A percentile compares a stretch with the other conserved stretches of the same genome.
Evolutionary conservation across 37 sponge, comb jelly and placozoan species (phyloP).

Genomic region (Haliclona indistincta): DNA sequence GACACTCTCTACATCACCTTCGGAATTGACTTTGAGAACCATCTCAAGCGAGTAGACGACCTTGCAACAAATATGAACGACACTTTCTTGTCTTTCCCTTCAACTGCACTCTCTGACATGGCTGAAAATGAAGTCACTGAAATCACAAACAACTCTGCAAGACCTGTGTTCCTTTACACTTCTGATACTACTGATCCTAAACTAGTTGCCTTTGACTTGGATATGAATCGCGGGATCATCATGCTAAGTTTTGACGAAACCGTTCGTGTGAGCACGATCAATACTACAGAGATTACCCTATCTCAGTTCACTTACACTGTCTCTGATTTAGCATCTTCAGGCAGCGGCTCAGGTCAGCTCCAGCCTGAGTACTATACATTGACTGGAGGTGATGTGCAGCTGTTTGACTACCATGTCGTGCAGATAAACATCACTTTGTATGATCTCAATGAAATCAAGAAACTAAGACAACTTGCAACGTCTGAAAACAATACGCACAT

Average conservation of each 20-base stretch:
- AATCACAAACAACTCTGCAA: constrained; percentile 38
- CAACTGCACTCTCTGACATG: constrained; percentile 71
- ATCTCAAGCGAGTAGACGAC: constrained; percentile 53
- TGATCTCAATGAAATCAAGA: constrained; percentile 87
- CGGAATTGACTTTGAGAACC: constrained; percentile 66
- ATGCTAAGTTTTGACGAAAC: constrained; percentile 80
- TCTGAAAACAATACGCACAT: constrained; percentile 58
- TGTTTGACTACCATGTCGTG: constrained; percentile 57
- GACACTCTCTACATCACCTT: constrained; percentile 55
- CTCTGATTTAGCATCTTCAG: background rate
- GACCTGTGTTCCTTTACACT: constrained; percentile 45
- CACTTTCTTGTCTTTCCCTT: constrained; percentile 73
- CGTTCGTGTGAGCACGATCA: constrained; percentile 69
- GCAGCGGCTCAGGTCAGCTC: background rate
- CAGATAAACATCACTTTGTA: constrained; percentile 58
- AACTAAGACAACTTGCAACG: constrained; percentile 70
- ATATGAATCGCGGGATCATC: constrained; percentile 74
- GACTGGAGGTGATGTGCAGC: constrained; percentile 68
- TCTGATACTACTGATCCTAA: constrained; percentile 67
- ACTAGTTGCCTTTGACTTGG: constrained; percentile 65
- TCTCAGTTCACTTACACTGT: constrained; percentile 32
- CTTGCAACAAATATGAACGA: constrained; percentile 47
- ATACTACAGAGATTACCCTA: constrained; percentile 48
- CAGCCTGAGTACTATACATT: constrained; percentile 58
- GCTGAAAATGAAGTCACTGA: constrained; percentile 59